Evolutionary conservation across 2,797 vertebrate species (phyloP).

Genomic region (Trachurus trachurus): DNA sequence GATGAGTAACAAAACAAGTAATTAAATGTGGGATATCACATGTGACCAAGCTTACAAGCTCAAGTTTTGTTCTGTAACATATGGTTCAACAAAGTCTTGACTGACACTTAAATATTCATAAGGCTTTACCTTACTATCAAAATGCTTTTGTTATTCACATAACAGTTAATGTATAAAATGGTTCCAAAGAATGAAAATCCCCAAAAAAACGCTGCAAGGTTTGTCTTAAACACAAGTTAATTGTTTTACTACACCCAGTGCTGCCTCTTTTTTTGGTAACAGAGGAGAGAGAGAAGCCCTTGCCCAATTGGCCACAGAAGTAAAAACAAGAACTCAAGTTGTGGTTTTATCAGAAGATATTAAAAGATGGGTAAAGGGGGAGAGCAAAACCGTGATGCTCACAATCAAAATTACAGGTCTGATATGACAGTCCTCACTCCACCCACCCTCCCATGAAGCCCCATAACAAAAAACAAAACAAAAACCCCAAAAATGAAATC

Average conservation of each 20-base stretch:
- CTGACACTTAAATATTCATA: constrained; percentile 78
- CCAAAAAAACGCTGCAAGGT: constrained; percentile 66
- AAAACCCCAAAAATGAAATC: constrained; percentile 53
- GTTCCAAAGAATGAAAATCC: constrained; percentile 73
- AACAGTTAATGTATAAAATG: constrained; percentile 79
- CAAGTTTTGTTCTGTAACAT: constrained; percentile 82
- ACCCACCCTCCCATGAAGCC: constrained; percentile 58
- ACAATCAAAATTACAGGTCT: constrained; percentile 80
- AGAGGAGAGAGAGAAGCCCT: constrained; percentile 86
- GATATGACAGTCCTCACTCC: constrained; percentile 68
- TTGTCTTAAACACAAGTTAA: constrained; percentile 73
- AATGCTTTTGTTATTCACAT: constrained; percentile 82
- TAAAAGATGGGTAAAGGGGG: constrained; percentile 60
- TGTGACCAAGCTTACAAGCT: constrained; percentile 75
- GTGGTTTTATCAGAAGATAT: constrained; percentile 56
- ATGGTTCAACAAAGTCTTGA: constrained; percentile 79
- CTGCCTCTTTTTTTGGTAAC: constrained; percentile 86
- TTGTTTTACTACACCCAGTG: constrained; percentile 77
- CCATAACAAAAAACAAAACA: constrained; percentile 40
- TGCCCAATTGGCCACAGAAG: constrained; percentile 80
- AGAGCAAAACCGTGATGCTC: constrained; percentile 71
- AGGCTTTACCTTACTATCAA: constrained; percentile 86
- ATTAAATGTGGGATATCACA: constrained; percentile 77
- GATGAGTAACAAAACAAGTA: constrained; percentile 81
- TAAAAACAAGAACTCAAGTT: constrained; percentile 43